These are phyloP conservation scores for Stenchaetothrips biformis DNA, from an alignment of 2,888 invertebrate genomes.

Conservation along the genomic window DNA sequence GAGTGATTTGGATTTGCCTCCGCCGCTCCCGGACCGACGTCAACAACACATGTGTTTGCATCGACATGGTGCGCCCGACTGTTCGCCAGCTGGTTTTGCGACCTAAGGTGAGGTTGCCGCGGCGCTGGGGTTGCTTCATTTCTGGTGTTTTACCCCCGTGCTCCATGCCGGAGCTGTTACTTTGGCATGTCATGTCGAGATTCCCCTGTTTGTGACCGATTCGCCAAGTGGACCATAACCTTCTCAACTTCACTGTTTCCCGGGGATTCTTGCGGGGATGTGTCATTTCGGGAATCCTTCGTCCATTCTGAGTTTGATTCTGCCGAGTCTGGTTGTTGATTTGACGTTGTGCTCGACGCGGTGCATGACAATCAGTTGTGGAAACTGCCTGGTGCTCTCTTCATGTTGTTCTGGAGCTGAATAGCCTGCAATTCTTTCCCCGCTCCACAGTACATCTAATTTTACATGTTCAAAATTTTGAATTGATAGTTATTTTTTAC, in stretches of 20 bases:
- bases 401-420: too few species aligned
- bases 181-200: background rate
- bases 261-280: too few species aligned
- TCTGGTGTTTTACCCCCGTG: background rate
- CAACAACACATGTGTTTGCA: background rate
- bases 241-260: background rate
- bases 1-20: background rate
- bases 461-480: too few species aligned
- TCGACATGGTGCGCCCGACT: conserved; percentile 2
- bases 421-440: too few species aligned
- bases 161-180: background rate
- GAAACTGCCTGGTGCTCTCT: too few species aligned
- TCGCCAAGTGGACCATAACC: background rate
- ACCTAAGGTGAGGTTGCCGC: background rate
- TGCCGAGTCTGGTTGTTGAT: too few species aligned
- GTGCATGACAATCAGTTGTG: too few species aligned
- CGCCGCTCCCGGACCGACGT: background rate
- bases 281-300: background rate
- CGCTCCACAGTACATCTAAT: too few species aligned
- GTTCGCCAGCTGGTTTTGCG: background rate
- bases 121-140: background rate
- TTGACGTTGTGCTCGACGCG: too few species aligned
- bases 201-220: background rate
- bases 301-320: background rate
- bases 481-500: too few species aligned